Base-by-base conservation (phyloP, 2,113 vertebrate species). In the Scomber japonicus region DNA sequence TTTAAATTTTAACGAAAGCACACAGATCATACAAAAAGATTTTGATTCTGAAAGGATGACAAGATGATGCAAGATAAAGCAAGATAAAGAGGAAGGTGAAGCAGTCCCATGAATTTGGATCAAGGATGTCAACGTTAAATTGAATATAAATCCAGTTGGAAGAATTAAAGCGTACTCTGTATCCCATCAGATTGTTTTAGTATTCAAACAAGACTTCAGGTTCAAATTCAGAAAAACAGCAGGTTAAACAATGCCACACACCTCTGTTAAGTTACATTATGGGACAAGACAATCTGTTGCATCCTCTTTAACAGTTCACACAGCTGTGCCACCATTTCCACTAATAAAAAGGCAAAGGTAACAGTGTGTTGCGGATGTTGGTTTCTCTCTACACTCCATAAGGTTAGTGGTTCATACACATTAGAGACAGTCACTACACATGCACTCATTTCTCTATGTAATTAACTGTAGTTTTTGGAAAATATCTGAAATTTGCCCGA, bases 1-100 rank as follows among this genome's bases (percentile, higher is more conserved):
- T 40, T 40, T 40, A 40, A 40, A 40, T 40, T 40, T 40, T 9
- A 40, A 54, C 53, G n/a, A 51, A 53, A 80, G 16, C 31, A 62
- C 19, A 74, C 19, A 61, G 90, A 94, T 97, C 95, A 95, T 96
- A 97, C 87, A 92, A 89, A 93, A 92, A 85, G 71, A 55, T 82
- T 93, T 93, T 92, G 90, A 92, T 93, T 92, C 88, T 96, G 94
- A 96, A 96, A 95, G 94, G 7, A 96, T 96, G 96, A 97, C 95
- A 96, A 95, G 94, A 95, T 96, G 96, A 97, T 40, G 35, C 95
- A 97, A 95, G 83, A 94, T 91, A 92, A 95, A 95, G 94, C 89
- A 95, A 40, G 35, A 40, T 40, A 40, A 40, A 40, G 35, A 40
- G 7, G 35, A 40, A 40, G 35, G 9, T 94, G 95, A 90, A 83